Conservation (phyloP, 2,797 vertebrate species). For the Sebastes matsubarae region DNA sequence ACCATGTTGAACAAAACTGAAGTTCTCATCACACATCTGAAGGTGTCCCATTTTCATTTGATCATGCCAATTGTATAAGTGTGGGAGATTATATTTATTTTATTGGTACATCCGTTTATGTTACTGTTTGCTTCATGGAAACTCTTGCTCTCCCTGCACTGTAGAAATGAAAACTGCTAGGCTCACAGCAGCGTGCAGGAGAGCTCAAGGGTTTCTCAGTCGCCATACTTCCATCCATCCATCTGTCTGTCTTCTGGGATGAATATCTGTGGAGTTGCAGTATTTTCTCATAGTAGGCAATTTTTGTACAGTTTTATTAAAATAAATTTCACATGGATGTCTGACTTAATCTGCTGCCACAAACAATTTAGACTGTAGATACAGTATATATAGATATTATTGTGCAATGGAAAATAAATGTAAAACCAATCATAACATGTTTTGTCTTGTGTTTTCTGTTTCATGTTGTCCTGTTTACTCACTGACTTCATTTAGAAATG, state of each 20-base stretch:
- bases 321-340: slow-evolving; percentile 84
- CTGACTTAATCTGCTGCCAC: slow-evolving; percentile 84
- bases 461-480: neutral
- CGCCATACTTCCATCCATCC: slow-evolving; percentile 60
- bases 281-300: slow-evolving; percentile 80
- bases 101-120: slow-evolving; percentile 51
- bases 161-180: slow-evolving; percentile 39
- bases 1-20: slow-evolving; percentile 66
- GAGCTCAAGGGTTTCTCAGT: slow-evolving; percentile 50
- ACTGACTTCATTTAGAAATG: neutral
- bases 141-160: slow-evolving; percentile 53
- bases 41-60: slow-evolving; percentile 46
- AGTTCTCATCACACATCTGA: slow-evolving; percentile 47
- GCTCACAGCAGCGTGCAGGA: slow-evolving; percentile 45
- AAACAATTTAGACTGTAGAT: slow-evolving; percentile 87
- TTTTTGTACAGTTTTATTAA: slow-evolving; percentile 84
- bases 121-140: slow-evolving; percentile 60
- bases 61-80: slow-evolving; percentile 54
- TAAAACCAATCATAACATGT: slow-evolving; percentile 66
- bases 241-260: slow-evolving; percentile 78
- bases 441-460: slow-evolving; percentile 50
- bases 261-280: slow-evolving; percentile 77
- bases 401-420: slow-evolving; percentile 84
- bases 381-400: slow-evolving; percentile 84
- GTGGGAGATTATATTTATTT: slow-evolving; percentile 65